Evolutionary conservation across 2,888 invertebrate species (phyloP).

Genomic region (Hirtodrosophila alboralis): DNA sequence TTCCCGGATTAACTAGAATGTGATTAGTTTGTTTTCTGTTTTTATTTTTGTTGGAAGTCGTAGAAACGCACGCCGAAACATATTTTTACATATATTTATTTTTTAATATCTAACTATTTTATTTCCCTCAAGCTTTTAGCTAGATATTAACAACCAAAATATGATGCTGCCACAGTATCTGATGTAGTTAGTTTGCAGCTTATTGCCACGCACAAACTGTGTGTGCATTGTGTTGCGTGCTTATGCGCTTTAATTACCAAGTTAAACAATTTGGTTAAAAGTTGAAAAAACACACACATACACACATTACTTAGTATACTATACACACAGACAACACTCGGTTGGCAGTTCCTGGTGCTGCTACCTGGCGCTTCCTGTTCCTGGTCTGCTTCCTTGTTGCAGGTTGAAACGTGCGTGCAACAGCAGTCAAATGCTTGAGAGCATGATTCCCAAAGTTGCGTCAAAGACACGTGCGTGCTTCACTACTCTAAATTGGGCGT

Average conservation of each 20-base stretch:
- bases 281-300: conserved; percentile 46
- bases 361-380: no score
- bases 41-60: no score
- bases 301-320: no score
- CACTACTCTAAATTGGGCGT: conserved; percentile 22
- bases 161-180: conserved; percentile 4
- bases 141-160: no score
- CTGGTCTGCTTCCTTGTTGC: conserved; percentile 22
- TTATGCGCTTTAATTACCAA: conserved; percentile 68
- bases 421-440: conserved; percentile 38
- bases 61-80: no score
- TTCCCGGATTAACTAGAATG: no score
- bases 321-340: neutral
- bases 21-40: no score
- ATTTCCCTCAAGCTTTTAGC: no score
- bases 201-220: conserved; percentile 13
- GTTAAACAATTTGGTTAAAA: conserved; percentile 75
- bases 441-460: conserved; percentile 33
- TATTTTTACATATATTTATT: no score
- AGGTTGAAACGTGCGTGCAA: conserved; percentile 59
- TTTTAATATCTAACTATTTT: no score
- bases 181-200: conserved; percentile 25
- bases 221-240: conserved; percentile 45
- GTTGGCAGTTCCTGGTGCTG: no score
- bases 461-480: conserved; percentile 57